Conservation (phyloP, 2,888 invertebrate species). For the Synergus laeviventris region DNA sequence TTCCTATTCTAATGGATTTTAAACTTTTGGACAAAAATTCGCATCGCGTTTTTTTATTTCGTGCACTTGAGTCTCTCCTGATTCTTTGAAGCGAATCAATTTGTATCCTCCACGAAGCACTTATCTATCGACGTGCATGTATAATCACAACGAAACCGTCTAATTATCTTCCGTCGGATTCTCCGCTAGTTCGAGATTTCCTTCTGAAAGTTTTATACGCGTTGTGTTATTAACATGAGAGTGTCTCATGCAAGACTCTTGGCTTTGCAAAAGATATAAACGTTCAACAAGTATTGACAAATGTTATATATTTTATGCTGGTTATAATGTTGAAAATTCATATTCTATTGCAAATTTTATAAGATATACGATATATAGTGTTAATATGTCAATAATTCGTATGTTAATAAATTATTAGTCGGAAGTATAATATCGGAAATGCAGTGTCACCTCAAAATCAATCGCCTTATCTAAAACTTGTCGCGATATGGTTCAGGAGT, state of each 20-base stretch:
- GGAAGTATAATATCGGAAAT: neutral
- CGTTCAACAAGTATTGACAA: neutral
- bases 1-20: constrained; percentile 7
- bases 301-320: neutral
- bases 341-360: neutral
- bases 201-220: constrained; percentile 10
- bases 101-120: constrained; percentile 35
- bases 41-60: constrained; percentile 9
- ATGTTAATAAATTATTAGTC: neutral
- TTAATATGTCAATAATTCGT: neutral
- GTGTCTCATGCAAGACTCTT: constrained; percentile 27
- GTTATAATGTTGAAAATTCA: neutral
- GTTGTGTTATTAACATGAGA: constrained; percentile 34
- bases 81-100: constrained; percentile 37
- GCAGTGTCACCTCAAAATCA: neutral
- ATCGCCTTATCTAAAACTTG: neutral
- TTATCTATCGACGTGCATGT: constrained; percentile 34
- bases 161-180: constrained; percentile 35
- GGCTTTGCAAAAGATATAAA: neutral
- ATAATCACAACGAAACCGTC: constrained; percentile 26
- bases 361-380: neutral
- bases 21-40: neutral
- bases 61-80: constrained; percentile 14
- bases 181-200: constrained; percentile 14
- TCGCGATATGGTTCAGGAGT: neutral